These are phyloP conservation scores for Equus przewalskii DNA, from an alignment of 2,113 vertebrate species.

Conservation along the genomic window DNA sequence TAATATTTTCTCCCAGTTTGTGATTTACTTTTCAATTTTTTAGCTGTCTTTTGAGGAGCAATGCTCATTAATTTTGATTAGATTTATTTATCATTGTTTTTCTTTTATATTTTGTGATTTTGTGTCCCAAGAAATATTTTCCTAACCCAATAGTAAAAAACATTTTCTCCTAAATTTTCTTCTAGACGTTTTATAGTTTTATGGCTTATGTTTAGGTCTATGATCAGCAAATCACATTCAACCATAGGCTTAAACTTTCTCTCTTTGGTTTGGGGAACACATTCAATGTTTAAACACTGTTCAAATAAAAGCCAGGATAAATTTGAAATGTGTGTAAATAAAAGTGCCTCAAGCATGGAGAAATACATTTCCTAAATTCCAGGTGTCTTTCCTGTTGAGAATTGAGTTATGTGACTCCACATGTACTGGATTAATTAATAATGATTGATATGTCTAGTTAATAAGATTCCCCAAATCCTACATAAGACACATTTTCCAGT, in stretches of 20 bases:
- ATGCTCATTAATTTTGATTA: background rate
- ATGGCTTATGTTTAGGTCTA: background rate
- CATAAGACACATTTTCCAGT: background rate
- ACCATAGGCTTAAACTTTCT: background rate
- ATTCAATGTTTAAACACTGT: background rate
- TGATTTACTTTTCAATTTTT: background rate
- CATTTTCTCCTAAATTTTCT: background rate
- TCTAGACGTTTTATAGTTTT: background rate
- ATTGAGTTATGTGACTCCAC: background rate
- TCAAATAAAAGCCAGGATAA: background rate
- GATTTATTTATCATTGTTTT: background rate
- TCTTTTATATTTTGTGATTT: background rate
- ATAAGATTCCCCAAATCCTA: background rate
- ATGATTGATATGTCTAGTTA: background rate
- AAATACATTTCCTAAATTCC: background rate
- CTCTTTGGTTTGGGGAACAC: background rate
- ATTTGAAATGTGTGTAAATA: background rate
- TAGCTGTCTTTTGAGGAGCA: background rate
- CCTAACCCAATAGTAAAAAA: background rate
- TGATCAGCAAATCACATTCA: background rate
- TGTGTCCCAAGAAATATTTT: background rate
- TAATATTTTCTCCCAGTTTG: background rate
- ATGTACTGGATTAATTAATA: background rate
- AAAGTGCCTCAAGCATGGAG: background rate
- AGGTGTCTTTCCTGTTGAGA: background rate